Percentiles rank a stretch among this genome's conserved stretches.
Evolutionary conservation across 2,797 vertebrate species (phyloP).

Genomic region (Aldrovandia affinis): DNA sequence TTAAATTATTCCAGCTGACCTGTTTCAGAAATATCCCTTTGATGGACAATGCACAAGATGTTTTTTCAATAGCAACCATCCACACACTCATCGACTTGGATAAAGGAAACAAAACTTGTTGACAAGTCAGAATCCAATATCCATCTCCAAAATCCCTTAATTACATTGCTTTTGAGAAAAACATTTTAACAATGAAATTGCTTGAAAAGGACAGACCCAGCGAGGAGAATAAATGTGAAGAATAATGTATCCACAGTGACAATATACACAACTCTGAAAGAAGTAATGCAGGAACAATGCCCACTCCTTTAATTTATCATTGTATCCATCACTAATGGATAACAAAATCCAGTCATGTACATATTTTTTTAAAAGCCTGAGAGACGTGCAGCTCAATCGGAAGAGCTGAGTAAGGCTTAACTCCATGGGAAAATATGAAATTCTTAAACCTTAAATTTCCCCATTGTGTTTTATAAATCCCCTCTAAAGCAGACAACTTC

Average conservation of each 20-base stretch:
- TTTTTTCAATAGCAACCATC: constrained; percentile 12
- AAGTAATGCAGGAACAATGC: constrained; percentile 18
- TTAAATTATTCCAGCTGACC: constrained; percentile 26
- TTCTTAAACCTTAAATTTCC: constrained; percentile 66
- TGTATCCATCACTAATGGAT: constrained; percentile 58
- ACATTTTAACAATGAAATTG: neutral
- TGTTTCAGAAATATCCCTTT: constrained; percentile 19
- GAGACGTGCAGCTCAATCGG: constrained; percentile 71
- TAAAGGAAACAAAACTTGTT: constrained; percentile 10
- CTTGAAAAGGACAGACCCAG: constrained; percentile 6
- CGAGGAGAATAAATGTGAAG: neutral
- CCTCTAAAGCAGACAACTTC: constrained; percentile 64
- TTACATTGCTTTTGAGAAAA: constrained; percentile 17
- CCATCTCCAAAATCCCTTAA: constrained; percentile 15
- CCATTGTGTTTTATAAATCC: constrained; percentile 69
- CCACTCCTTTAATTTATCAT: constrained; percentile 64
- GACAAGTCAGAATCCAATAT: constrained; percentile 5
- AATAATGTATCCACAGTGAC: constrained; percentile 10
- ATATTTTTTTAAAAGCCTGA: constrained; percentile 42
- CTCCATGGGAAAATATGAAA: constrained; percentile 71
- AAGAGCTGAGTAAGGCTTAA: constrained; percentile 78
- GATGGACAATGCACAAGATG: neutral
- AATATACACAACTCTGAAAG: constrained; percentile 12
- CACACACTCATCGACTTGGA: neutral
- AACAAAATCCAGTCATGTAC: constrained; percentile 35